Evolutionary conservation across 2,888 invertebrate genomes (phyloP).

Genomic region (Alsophila aescularia): DNA sequence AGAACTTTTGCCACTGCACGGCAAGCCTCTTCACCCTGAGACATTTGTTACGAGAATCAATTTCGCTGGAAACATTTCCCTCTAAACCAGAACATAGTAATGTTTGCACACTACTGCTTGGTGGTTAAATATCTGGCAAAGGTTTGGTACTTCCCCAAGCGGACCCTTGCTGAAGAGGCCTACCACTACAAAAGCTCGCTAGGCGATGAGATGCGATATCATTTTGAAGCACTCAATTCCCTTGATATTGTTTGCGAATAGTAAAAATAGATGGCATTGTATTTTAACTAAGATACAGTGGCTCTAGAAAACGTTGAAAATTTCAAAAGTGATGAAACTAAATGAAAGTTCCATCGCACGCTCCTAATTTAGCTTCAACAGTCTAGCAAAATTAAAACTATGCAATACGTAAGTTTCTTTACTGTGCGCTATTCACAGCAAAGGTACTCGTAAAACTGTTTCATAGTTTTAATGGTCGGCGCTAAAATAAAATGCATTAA

Average conservation of each 20-base stretch:
- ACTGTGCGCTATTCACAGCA: constrained; percentile 2
- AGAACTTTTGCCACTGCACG: too few relatives aligned
- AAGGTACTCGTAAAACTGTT: constrained; percentile 24
- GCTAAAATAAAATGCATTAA: constrained; percentile 56
- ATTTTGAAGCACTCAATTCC: too few relatives aligned
- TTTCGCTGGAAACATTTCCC: too few relatives aligned
- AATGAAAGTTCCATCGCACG: constrained; percentile 6
- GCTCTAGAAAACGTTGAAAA: constrained; percentile 3
- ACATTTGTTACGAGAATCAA: too few relatives aligned
- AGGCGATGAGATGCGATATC: too few relatives aligned
- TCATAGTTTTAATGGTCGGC: constrained; percentile 37
- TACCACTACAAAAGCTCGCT: too few relatives aligned
- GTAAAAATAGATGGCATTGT: not conserved
- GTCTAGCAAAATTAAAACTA: constrained; percentile 12
- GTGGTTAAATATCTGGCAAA: too few relatives aligned
- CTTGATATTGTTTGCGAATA: too few relatives aligned
- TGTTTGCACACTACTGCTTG: too few relatives aligned
- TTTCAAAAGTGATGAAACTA: constrained; percentile 5
- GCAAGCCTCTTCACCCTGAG: too few relatives aligned
- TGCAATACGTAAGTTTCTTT: not conserved
- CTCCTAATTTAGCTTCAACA: constrained; percentile 3
- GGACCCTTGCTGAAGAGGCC: too few relatives aligned
- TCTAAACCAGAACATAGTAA: too few relatives aligned
- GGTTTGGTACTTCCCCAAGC: not conserved
- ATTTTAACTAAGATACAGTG: not conserved